Evolutionary conservation across 2,888 invertebrate genomes (phyloP).

Genomic region (Allolobophora icterica): DNA sequence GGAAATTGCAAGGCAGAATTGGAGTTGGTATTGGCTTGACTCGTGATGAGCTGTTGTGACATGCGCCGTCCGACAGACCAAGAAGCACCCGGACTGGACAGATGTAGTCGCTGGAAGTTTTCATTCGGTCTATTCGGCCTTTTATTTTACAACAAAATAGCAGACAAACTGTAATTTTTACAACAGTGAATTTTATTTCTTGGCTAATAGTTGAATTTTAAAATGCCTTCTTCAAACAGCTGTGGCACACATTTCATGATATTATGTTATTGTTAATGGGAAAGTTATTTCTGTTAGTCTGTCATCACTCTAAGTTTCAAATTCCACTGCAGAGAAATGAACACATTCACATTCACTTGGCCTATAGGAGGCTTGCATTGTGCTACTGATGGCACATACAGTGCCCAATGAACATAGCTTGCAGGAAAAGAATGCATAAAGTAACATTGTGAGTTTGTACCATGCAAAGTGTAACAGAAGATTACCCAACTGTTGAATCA

Average conservation of each 20-base stretch:
- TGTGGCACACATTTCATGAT: background rate
- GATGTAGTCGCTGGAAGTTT: background rate
- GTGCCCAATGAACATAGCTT: background rate
- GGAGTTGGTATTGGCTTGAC: background rate
- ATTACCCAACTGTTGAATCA: background rate
- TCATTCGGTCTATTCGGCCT: background rate
- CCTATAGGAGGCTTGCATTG: background rate
- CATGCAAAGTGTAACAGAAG: background rate
- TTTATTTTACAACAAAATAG: background rate
- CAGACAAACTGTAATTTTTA: background rate
- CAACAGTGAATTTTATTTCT: background rate
- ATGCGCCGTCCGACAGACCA: background rate
- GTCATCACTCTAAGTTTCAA: background rate
- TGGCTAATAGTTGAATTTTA: background rate
- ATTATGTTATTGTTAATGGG: background rate
- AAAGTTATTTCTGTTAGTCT: background rate
- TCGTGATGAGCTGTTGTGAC: conserved; percentile 1
- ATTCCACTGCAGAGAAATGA: background rate
- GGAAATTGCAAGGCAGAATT: conserved; percentile 24
- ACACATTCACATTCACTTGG: background rate
- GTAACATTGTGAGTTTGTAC: background rate
- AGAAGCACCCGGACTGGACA: background rate
- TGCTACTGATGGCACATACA: background rate
- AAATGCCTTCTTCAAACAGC: background rate
- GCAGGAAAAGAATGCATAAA: background rate